phyloP scores from a whole-genome alignment of 2,113 vertebrate species.

The Gymnocephalus cernua region DNA sequence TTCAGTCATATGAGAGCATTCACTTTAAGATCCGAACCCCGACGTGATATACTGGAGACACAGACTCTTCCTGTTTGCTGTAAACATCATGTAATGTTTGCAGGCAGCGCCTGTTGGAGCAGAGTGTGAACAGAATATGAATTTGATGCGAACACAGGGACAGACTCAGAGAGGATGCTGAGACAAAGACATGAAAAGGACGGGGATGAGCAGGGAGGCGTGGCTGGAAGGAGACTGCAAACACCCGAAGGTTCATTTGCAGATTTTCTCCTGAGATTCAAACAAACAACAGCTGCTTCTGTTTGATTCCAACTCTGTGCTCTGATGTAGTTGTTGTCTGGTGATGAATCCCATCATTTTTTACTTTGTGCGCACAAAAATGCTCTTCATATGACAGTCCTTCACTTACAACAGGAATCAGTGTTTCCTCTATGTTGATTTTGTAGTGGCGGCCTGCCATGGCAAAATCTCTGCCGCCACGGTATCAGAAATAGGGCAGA shows the following conservation, averaged over 20 bases:
- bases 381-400: neutral
- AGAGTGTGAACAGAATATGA: conserved; percentile 53
- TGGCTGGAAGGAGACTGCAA: conserved; percentile 54
- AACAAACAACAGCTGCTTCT: conserved; percentile 72
- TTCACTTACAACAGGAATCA: neutral
- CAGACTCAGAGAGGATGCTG: conserved; percentile 37
- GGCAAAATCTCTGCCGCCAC: no score
- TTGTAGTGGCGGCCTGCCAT: no score
- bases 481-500: no score
- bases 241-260: conserved; percentile 68
- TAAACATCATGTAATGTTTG: conserved; percentile 41
- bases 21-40: conserved; percentile 2
- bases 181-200: conserved; percentile 68
- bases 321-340: neutral
- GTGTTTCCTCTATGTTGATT: no score
- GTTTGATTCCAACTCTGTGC: conserved; percentile 65
- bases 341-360: neutral
- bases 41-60: neutral
- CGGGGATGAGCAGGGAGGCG: conserved; percentile 36
- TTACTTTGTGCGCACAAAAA: no score
- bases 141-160: conserved; percentile 46
- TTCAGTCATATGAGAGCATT: neutral
- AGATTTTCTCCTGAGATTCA: conserved; percentile 62
- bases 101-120: conserved; percentile 15
- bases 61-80: conserved; percentile 24